Evolutionary conservation across 2,888 invertebrate genomes (phyloP), one percentile per base, ranked within the genome.

Genomic region (Sericinus montela): DNA sequence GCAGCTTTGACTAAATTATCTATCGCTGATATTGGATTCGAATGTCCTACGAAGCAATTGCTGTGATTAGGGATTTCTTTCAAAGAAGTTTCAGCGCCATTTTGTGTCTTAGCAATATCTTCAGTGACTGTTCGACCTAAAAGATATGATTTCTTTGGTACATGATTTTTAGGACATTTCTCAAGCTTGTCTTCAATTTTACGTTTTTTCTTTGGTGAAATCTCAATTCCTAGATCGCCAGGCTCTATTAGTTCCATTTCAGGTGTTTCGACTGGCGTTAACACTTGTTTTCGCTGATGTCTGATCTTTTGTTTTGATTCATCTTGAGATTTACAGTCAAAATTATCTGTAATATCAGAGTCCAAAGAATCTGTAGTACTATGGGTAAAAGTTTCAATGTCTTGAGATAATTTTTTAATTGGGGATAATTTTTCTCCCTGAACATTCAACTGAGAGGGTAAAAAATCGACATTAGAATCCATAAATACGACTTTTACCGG

Each of bases 231-330:
- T 41, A 86, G 63, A 55, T 85, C 84, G 48, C 64, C 62, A 4
- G 89, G 82, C 59, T 84, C 82, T 44, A 89, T 88, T 1, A 89
- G 68, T 63, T 89, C 88, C 47, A 88, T 58, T 36, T 88, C 89
- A 3, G 88, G 82, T 32, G 72, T 70, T 34, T 84, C 83, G 1
- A 89, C 88, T 0, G 89, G 86, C 23, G 83, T 88, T 16, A 89
- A 62, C 23, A 89, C 86, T 65, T 89, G 89, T 66, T 89, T 89
- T 56, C 89, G 73, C 57, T 84, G 88, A 68, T 89, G 89, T 64
- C 83, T 87, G 19, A 67, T 74, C 65, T 88, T 87, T 30, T 51
- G 58, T 68, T 75, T 85, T 7, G 53, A 53, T 39, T 80, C 81
- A 50, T 85, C 83, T 48, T 67, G 71, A 9, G 60, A 56, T 56